phyloP scores from a whole-genome alignment of 2,113 vertebrate genomes.

The Galbula dea region DNA sequence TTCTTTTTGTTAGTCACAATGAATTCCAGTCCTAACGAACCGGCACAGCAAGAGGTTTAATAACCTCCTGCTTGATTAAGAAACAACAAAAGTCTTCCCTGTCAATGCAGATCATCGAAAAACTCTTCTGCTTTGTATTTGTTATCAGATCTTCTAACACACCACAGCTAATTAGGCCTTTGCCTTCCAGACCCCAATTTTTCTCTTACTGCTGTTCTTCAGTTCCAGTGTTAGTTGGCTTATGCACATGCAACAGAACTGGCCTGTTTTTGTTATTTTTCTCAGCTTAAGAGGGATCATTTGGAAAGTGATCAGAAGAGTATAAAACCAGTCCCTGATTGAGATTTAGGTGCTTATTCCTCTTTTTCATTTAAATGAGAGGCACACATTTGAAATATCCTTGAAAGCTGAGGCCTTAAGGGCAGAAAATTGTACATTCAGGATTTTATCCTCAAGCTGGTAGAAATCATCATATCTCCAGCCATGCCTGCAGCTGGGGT shows the following conservation, averaged over 20 bases:
- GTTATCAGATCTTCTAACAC: background rate
- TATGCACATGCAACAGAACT: background rate
- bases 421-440: constrained; percentile 39
- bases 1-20: background rate
- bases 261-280: background rate
- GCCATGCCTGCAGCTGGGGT: background rate
- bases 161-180: constrained; percentile 7
- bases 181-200: background rate
- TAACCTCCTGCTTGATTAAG: background rate
- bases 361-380: background rate
- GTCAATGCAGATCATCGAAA: background rate
- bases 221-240: background rate
- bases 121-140: background rate
- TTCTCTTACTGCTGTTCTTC: background rate
- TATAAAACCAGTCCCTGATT: background rate
- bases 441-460: constrained; percentile 20
- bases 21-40: background rate
- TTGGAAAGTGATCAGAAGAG: background rate
- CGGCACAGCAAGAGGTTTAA: background rate
- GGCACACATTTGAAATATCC: background rate
- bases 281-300: background rate
- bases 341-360: background rate
- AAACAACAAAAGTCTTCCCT: constrained; percentile 3
- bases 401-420: constrained; percentile 2
- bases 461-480: constrained; percentile 10